Conservation (phyloP, 2,888 invertebrate species). For the Tetropium fuscum region DNA sequence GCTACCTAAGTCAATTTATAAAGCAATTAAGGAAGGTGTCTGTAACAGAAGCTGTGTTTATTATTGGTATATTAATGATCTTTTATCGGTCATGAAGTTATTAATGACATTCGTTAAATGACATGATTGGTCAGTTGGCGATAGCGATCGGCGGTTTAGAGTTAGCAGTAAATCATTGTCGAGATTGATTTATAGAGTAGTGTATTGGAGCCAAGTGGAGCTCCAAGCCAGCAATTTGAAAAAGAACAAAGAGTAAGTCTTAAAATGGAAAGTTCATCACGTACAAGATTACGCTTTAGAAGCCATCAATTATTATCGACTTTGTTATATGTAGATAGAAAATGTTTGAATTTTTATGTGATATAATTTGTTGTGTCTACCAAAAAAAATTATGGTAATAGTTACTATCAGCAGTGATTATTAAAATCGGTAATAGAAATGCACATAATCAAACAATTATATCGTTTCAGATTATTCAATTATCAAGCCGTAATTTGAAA, state of each 20-base stretch:
- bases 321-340: constrained; percentile 5
- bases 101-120: constrained; percentile 47
- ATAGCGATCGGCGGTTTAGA: constrained; percentile 41
- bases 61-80: constrained; percentile 41
- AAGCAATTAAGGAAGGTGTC: constrained; percentile 21
- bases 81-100: constrained; percentile 42
- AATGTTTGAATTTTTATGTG: too few relatives aligned
- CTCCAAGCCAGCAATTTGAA: constrained; percentile 24
- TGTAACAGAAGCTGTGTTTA: constrained; percentile 19
- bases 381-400: too few relatives aligned
- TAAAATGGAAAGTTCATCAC: constrained; percentile 22
- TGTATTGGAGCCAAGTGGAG: constrained; percentile 24
- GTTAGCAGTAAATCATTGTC: constrained; percentile 47
- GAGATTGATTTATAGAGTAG: constrained; percentile 44
- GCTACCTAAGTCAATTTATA: constrained; percentile 16
- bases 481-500: too few relatives aligned
- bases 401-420: too few relatives aligned
- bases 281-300: constrained; percentile 20
- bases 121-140: constrained; percentile 28
- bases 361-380: too few relatives aligned
- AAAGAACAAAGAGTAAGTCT: constrained; percentile 23
- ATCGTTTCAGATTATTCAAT: too few relatives aligned
- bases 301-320: constrained; percentile 21
- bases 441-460: too few relatives aligned
- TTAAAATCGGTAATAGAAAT: too few relatives aligned